Base-by-base conservation (phyloP, 2,797 vertebrate species). In the Chaetodon trifasciatus region DNA sequence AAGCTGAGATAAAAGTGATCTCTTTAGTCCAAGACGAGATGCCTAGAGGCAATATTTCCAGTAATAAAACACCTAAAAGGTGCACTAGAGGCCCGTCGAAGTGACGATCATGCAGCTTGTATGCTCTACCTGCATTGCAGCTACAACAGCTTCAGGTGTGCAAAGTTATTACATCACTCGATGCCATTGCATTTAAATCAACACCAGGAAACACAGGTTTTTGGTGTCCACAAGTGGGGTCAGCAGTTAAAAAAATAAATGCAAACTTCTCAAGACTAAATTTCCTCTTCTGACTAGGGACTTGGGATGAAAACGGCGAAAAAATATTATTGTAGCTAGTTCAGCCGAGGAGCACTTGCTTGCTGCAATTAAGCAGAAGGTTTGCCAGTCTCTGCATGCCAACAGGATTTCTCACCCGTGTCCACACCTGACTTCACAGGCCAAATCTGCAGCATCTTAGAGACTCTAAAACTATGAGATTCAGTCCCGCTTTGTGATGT, bases 321-420 rank as follows among this genome's bases (percentile, higher is more conserved):
- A 76, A 84, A 88, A 88, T 82, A 85, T 89, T 88, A 73, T 89
- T 82, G 44, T 62, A 84, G 72, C 56, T 88, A 85, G 47, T 85
- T 88, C 81, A 85, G 64, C 85, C 52, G 69, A 83, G 76, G 84
- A 88, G 66, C 78, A 65, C 78, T 85, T 88, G 79, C 80, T 90
- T 79, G 53, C 70, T 78, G 77, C 76, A 91, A 85, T 88, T 91
- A 86, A 77, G 74, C 47, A 44, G 77, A 87, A 7, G 73, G 82
- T 88, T 84, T 83, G 74, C 76, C 65, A 79, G 23, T 86, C 39
- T 82, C 21, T 74, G 73, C 35, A 8, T 86, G 70, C 80, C 82
- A 89, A 60, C 65, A 70, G 58, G 65, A 74, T 74, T 77, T 79
- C 79, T 86, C 80, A 78, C 62, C 78, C 63, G 10, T 72, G 71